Evolutionary conservation across 2,888 invertebrate species (phyloP).

Genomic region (Cephus runcator): DNA sequence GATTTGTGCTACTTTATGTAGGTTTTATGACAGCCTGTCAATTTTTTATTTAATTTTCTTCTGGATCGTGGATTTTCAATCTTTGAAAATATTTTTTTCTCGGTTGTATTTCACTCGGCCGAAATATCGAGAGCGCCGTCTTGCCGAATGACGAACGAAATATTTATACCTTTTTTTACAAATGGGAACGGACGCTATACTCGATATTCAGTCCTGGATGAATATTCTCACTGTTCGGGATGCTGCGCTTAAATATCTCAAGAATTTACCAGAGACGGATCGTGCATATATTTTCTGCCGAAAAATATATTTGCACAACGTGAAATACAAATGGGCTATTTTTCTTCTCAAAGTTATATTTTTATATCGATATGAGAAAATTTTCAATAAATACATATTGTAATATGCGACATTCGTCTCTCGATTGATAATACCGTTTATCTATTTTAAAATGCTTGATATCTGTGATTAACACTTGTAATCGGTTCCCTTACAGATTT

Average conservation of each 20-base stretch:
- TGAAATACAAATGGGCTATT: neutral
- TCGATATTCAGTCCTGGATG: neutral
- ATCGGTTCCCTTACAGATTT: too few relatives aligned
- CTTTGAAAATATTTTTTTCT: neutral
- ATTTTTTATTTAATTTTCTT: neutral
- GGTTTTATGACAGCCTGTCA: fast-evolving
- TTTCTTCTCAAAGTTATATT: neutral
- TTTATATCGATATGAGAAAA: neutral
- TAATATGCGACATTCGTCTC: too few relatives aligned
- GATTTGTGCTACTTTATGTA: neutral
- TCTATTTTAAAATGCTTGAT: too few relatives aligned
- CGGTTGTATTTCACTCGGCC: neutral
- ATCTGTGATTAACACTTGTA: too few relatives aligned
- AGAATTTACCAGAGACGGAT: neutral
- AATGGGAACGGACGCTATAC: neutral
- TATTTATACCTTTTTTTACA: neutral
- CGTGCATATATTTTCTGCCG: neutral
- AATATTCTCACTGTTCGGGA: neutral
- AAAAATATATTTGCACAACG: neutral
- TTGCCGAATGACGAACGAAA: neutral
- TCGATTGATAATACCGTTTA: neutral
- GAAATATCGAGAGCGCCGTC: neutral
- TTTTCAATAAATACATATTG: neutral
- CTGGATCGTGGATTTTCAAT: neutral
- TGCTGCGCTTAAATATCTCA: neutral